Evolutionary conservation across 2,888 invertebrate genomes (phyloP).

Genomic region (Parnassius smintheus): DNA sequence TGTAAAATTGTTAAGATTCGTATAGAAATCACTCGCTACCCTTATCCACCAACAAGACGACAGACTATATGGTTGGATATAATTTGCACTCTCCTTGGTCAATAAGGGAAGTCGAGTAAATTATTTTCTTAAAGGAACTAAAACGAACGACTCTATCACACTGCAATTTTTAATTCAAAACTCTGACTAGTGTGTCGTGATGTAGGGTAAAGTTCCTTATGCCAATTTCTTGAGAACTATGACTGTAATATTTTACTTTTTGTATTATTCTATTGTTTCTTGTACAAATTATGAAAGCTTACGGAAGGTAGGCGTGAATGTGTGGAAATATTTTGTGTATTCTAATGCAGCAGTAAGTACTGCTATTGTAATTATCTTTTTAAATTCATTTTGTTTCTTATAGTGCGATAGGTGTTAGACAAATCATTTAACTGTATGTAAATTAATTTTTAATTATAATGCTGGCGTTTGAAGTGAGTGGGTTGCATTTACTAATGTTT

Average conservation of each 20-base stretch:
- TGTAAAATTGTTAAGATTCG: conserved; percentile 2
- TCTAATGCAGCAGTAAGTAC: conserved; percentile 5
- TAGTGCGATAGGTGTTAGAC: conserved; percentile 31
- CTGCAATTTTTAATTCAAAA: conserved; percentile 71
- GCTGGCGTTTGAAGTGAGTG: conserved; percentile 54
- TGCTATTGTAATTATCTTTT: conserved; percentile 1
- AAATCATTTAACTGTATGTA: conserved; percentile 51
- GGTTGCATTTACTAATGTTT: conserved; percentile 80
- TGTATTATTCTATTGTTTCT: conserved; percentile 5
- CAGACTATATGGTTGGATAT: conserved; percentile 41
- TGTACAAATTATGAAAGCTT: conserved; percentile 26
- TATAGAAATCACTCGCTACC: conserved; percentile 34
- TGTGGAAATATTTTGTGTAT: conserved; percentile 2
- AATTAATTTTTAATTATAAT: conserved; percentile 57
- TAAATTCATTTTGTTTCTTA: conserved; percentile 12
- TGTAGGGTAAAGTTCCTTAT: conserved; percentile 36
- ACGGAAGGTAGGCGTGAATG: conserved; percentile 11
- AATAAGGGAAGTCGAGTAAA: conserved; percentile 48
- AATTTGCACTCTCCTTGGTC: conserved; percentile 33
- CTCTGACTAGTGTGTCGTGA: conserved; percentile 66
- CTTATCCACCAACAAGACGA: conserved; percentile 41
- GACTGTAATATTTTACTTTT: conserved; percentile 13
- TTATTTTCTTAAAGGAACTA: conserved; percentile 37
- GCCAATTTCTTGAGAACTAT: conserved; percentile 18
- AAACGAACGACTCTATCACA: conserved; percentile 53